Conservation (phyloP, 2,797 vertebrate species). For the Zalophus californianus region DNA sequence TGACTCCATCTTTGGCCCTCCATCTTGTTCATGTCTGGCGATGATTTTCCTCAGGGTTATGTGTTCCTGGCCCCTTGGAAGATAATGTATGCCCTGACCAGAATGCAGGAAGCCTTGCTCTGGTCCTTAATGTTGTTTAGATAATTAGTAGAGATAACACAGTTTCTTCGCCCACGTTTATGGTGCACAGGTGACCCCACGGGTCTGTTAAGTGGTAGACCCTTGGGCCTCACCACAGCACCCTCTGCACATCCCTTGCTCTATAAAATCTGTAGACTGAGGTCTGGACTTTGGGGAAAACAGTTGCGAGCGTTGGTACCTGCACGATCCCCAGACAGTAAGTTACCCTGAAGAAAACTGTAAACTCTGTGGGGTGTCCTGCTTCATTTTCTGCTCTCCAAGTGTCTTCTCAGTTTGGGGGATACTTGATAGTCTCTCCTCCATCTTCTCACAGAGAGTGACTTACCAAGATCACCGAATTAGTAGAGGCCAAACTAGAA, state of each 20-base stretch:
- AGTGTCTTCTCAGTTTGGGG: not conserved
- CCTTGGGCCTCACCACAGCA: not conserved
- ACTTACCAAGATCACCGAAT: not conserved
- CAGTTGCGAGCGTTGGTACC: not conserved
- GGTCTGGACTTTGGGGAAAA: not conserved
- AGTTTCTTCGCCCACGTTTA: not conserved
- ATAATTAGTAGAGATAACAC: not conserved
- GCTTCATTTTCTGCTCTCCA: not conserved
- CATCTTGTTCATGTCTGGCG: not conserved
- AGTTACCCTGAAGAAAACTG: not conserved
- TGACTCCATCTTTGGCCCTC: not conserved
- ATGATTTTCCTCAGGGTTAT: not conserved
- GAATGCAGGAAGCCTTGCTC: not conserved
- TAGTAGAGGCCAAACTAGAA: not conserved
- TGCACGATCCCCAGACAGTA: accelerated
- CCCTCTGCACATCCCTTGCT: not conserved
- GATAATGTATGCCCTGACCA: not conserved
- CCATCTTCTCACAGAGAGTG: not conserved
- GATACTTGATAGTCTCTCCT: not conserved
- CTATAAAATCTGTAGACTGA: not conserved
- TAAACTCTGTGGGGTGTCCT: not conserved
- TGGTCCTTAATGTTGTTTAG: not conserved
- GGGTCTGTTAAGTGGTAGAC: not conserved
- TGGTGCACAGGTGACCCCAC: not conserved
- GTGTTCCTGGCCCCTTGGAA: not conserved